Conservation (phyloP, 2,888 invertebrate genomes). For the Buathra laborator region DNA sequence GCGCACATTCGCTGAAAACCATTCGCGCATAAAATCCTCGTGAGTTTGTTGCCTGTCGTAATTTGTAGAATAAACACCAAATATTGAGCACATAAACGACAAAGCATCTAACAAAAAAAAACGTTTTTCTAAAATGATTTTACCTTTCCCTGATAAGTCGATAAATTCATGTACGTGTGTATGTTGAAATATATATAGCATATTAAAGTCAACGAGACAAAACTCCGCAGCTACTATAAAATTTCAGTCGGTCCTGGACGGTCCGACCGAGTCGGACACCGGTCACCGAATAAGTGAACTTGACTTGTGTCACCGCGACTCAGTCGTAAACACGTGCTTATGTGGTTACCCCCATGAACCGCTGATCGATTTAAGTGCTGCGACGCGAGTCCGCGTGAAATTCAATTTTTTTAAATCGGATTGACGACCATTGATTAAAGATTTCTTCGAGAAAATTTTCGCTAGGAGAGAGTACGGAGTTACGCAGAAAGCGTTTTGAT, state of each 20-base stretch:
- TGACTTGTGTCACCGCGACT: conserved; percentile 1
- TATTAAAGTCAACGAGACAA: background rate
- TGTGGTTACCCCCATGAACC: background rate
- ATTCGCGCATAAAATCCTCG: too few species aligned
- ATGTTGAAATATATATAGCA: background rate
- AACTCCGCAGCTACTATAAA: background rate
- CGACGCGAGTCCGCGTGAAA: background rate
- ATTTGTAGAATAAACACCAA: too few species aligned
- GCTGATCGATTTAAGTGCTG: background rate
- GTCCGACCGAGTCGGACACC: background rate
- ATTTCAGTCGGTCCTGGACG: background rate
- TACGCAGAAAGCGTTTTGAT: background rate
- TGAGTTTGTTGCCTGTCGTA: too few species aligned
- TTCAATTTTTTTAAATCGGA: background rate
- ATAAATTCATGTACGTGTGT: too few species aligned
- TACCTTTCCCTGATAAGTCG: too few species aligned
- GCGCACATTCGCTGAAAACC: too few species aligned
- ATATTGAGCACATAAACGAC: too few species aligned
- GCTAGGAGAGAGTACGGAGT: background rate
- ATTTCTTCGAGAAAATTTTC: background rate
- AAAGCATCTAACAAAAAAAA: too few species aligned
- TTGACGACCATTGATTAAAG: background rate
- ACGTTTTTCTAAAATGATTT: too few species aligned
- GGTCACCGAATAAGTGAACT: background rate
- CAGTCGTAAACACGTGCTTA: background rate